These are phyloP conservation scores for Alectoris magna DNA, from an alignment of 2,797 vertebrate species.

Conservation along the genomic window DNA sequence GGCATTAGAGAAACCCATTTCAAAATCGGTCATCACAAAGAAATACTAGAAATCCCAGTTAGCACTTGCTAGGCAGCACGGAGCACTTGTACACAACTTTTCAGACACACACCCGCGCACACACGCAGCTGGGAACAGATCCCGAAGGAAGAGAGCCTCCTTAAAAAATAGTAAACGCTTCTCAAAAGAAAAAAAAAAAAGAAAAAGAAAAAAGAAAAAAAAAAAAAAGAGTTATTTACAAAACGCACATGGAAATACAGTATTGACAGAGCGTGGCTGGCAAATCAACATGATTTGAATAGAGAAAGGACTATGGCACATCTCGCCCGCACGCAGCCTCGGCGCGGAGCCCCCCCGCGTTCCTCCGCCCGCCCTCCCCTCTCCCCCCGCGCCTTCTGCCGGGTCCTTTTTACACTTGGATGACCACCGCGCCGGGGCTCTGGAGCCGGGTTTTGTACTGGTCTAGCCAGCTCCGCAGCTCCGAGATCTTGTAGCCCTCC, in stretches of 20 bases:
- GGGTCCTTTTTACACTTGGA: conserved; percentile 86
- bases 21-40: conserved; percentile 96
- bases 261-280: conserved; percentile 67
- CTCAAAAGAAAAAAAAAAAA: background rate
- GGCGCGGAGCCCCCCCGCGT: background rate
- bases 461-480: conserved; percentile 92
- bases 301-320: conserved; percentile 64
- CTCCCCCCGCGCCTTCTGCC: conserved; percentile 22
- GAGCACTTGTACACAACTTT: conserved; percentile 68
- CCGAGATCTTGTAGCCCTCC: conserved; percentile 95
- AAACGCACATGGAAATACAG: conserved; percentile 64
- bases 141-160: conserved; percentile 60
- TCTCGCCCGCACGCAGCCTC: conserved; percentile 52
- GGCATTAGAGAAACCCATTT: conserved; percentile 88
- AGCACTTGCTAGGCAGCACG: conserved; percentile 70
- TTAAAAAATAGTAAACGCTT: conserved; percentile 56
- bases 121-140: conserved; percentile 56
- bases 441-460: conserved; percentile 85
- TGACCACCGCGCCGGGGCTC: conserved; percentile 79
- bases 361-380: background rate
- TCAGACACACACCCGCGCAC: conserved; percentile 65
- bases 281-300: conserved; percentile 78
- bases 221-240: conserved; percentile 48
- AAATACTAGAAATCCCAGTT: conserved; percentile 85
- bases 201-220: background rate